phyloP scores from a whole-genome alignment of 2,113 vertebrate species.

The Cynocephalus volans region DNA sequence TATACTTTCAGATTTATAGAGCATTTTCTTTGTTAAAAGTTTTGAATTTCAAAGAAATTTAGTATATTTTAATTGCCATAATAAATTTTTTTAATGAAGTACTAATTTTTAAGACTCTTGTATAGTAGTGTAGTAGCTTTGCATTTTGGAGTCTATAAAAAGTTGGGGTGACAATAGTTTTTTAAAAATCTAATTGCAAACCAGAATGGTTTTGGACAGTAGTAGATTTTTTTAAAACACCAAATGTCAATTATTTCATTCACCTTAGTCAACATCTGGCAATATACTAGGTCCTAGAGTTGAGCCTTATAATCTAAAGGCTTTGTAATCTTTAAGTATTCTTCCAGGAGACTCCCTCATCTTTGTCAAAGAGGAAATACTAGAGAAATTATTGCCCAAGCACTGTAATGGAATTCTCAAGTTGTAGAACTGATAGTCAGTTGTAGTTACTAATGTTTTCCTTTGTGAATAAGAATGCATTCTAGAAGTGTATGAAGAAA shows the following conservation, averaged over 20 bases:
- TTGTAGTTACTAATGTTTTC: neutral
- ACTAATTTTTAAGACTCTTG: neutral
- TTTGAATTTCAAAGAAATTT: slow-evolving; percentile 12
- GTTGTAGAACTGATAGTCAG: neutral
- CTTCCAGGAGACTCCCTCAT: neutral
- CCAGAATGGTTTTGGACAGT: neutral
- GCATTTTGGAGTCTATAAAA: neutral
- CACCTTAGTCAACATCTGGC: neutral
- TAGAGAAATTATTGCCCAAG: neutral
- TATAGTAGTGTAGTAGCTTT: neutral
- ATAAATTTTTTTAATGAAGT: neutral
- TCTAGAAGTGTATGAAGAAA: neutral
- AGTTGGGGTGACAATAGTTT: neutral
- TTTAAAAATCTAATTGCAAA: slow-evolving; percentile 7
- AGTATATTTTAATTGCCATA: neutral
- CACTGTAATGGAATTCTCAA: neutral
- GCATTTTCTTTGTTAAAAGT: neutral
- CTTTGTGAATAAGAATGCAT: neutral
- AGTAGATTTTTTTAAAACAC: neutral
- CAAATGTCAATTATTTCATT: neutral
- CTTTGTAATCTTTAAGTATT: neutral
- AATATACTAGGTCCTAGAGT: neutral
- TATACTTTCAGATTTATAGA: neutral
- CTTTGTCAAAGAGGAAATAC: neutral
- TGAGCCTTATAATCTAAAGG: neutral